Evolutionary conservation across 53 echinoderm and acorn worm species (phyloP).

Genomic region (Hippasteria phrygiana): DNA sequence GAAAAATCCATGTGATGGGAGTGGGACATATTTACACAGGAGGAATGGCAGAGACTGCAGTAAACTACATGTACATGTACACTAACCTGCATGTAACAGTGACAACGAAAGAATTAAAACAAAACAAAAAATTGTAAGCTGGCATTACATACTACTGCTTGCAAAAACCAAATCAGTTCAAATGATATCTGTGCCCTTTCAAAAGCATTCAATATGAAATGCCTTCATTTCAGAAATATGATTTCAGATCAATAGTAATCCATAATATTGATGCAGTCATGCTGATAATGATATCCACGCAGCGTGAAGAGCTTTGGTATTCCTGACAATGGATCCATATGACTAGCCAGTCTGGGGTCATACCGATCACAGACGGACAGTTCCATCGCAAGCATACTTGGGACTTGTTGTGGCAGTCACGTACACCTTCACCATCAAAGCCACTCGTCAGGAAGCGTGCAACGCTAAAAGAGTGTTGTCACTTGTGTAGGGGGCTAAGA

Average conservation of each 20-base stretch:
- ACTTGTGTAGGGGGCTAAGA: background rate
- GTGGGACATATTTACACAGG: no score
- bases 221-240: background rate
- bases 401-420: constrained; percentile 19
- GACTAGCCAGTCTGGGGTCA: background rate
- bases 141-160: no score
- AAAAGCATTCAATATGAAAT: background rate
- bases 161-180: no score
- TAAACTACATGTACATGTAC: no score
- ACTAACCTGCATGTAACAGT: no score
- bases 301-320: background rate
- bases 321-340: background rate
- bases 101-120: no score
- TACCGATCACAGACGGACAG: background rate
- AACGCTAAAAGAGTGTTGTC: constrained; percentile 53
- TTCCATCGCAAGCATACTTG: background rate
- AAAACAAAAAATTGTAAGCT: no score
- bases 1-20: no score
- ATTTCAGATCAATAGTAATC: background rate
- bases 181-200: background rate
- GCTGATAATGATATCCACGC: background rate
- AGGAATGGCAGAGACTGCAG: no score
- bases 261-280: background rate
- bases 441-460: constrained; percentile 57
- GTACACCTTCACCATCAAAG: constrained; percentile 27